Percentiles rank a stretch among this genome's conserved stretches.
Evolutionary conservation across 2,888 invertebrate genomes (phyloP).

Genomic region (Aplocera efformata): DNA sequence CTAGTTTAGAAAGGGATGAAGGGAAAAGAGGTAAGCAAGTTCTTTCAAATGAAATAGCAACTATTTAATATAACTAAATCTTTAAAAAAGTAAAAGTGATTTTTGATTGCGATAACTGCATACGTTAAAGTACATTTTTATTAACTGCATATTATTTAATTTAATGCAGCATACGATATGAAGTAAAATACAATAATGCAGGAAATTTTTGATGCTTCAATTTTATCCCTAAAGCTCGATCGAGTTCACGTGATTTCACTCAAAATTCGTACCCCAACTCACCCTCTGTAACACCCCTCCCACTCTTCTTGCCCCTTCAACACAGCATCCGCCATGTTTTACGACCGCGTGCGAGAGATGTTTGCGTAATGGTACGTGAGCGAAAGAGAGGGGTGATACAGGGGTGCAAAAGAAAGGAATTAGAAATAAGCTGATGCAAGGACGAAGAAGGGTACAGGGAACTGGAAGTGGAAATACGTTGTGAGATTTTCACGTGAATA

Average conservation of each 20-base stretch:
- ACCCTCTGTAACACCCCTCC: slow-evolving; percentile 56
- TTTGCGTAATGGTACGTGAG: slow-evolving; percentile 6
- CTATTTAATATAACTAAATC: too few species aligned
- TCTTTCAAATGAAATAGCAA: too few species aligned
- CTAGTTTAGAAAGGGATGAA: too few species aligned
- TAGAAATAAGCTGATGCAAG: slow-evolving; percentile 50
- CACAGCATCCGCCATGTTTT: slow-evolving; percentile 74
- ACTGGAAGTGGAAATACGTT: slow-evolving; percentile 11
- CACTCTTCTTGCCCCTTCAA: slow-evolving; percentile 37
- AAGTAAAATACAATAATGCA: slow-evolving; percentile 2
- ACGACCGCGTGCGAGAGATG: slow-evolving; percentile 38
- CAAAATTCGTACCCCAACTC: slow-evolving; percentile 50
- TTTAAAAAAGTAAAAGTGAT: too few species aligned
- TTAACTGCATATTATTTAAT: slow-evolving; percentile 8
- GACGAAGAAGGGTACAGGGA: slow-evolving; percentile 47
- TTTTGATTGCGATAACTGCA: too few species aligned
- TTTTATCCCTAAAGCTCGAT: slow-evolving; percentile 50
- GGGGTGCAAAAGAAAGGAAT: slow-evolving; percentile 53
- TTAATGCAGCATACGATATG: neutral
- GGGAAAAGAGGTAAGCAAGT: too few species aligned
- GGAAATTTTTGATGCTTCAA: slow-evolving; percentile 40
- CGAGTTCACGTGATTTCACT: slow-evolving; percentile 48
- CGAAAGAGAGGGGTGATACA: slow-evolving; percentile 31
- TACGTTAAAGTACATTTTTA: too few species aligned
- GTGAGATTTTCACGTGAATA: too few species aligned